These are phyloP conservation scores for Meteorus colon DNA, from an alignment of 2,888 invertebrate genomes.

Conservation along the genomic window DNA sequence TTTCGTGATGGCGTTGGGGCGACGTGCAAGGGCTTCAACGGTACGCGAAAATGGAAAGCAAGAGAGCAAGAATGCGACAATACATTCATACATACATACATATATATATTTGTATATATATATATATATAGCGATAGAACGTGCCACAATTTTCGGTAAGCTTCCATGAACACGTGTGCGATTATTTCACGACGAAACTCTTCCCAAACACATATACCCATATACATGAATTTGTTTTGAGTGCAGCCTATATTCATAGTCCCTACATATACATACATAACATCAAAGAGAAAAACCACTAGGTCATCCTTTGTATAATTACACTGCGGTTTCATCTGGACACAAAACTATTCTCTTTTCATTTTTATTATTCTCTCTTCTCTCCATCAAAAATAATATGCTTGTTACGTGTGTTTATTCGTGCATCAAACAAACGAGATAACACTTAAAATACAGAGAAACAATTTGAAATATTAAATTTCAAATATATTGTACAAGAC, in stretches of 20 bases:
- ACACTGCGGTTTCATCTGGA: conserved; percentile 32
- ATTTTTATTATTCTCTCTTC: background rate
- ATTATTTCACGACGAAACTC: conserved; percentile 28
- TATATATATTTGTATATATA: conserved; percentile 11
- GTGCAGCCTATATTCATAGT: background rate
- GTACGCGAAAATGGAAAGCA: conserved; percentile 31
- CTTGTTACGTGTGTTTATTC: background rate
- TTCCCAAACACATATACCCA: conserved; percentile 44
- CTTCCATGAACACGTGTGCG: conserved; percentile 12
- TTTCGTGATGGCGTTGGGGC: background rate
- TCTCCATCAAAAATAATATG: background rate
- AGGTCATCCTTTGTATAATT: conserved; percentile 61
- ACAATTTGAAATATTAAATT: background rate
- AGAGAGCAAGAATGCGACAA: conserved; percentile 14
- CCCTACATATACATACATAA: conserved; percentile 37
- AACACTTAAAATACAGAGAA: background rate
- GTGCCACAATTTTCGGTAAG: conserved; percentile 15
- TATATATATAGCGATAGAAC: background rate
- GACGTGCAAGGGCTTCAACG: conserved; percentile 24
- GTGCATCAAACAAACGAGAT: background rate
- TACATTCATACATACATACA: background rate
- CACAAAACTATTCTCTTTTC: background rate
- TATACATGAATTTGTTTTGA: background rate
- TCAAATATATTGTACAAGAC: background rate
- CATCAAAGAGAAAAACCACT: conserved; percentile 62